Evolutionary conservation across 2,797 vertebrate species (phyloP), one percentile per base, ranked within the genome.

Genomic region (Anomalospiza imberbis): DNA sequence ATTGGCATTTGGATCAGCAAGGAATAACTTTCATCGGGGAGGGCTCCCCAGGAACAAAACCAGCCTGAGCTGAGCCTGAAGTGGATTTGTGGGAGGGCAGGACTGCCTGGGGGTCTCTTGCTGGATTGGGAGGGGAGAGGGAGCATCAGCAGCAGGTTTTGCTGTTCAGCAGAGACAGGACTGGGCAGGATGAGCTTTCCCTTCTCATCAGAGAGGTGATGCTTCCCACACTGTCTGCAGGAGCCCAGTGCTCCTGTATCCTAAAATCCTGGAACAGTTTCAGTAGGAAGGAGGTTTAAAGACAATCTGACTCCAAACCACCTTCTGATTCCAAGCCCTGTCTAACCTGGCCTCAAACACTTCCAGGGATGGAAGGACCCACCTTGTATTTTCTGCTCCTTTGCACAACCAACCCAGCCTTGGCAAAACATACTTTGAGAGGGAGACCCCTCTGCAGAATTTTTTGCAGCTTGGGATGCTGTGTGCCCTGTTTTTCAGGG

Each of bases 31-130:
- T 6, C 67, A 54, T 9, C 5, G 0, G 42, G 25, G 31, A 63
- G 32, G n/a, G 14, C 4, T 54, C 9, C 20, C 50, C 26, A 0
- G 0, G 5, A 9, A 5, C 4, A 38, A 31, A 80, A 15, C 2
- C 44, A 36, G 11, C 14, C 61, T 21, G 53, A 54, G 38, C 38
- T 44, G 40, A 4, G 5, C 21, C 62, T 28, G 62, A 5, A 3
- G 6, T 4, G 57, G 71, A 2, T 47, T 2, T 44, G 47, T 16
- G 12, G 47, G 25, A 79, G 16, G 63, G 32, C 14, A 75, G 79
- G 13, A 1, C 14, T 34, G 54, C 22, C 19, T 4, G 38, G 34
- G 28, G 36, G 10, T 17, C 6, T 76, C 14, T 3, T 1, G 19
- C 22, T 57, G 44, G 53, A 3, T 25, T 2, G 45, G 61, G 47